These are phyloP conservation scores for Ammospiza caudacuta DNA, from an alignment of 2,113 vertebrate genomes.

Conservation along the genomic window DNA sequence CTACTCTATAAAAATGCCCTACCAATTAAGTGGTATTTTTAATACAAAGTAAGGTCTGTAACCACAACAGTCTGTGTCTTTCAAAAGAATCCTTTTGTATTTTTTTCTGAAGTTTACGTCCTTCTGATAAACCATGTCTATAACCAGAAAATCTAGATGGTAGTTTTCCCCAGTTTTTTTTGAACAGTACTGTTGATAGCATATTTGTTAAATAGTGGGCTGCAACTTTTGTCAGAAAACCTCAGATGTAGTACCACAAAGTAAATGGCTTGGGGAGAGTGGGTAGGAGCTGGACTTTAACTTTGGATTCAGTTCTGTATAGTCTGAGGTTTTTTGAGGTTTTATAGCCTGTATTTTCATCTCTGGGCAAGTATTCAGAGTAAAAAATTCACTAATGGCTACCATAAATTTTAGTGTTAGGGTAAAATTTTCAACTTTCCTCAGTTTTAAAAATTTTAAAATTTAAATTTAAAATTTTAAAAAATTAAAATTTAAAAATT, in stretches of 20 bases:
- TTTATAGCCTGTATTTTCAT: background rate
- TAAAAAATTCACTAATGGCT: background rate
- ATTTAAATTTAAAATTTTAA: no score
- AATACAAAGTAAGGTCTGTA: background rate
- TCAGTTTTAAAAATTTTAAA: background rate
- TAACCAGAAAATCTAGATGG: background rate
- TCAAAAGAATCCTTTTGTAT: background rate
- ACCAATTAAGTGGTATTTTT: background rate
- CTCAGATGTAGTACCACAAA: background rate
- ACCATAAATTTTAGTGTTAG: background rate
- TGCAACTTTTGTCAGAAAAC: background rate
- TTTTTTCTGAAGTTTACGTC: background rate
- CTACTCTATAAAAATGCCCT: background rate
- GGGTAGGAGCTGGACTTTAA: background rate
- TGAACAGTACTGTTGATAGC: background rate
- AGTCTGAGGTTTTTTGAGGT: background rate
- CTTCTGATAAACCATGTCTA: background rate
- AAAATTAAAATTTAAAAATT: no score
- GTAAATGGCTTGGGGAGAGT: background rate
- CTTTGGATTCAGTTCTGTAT: background rate
- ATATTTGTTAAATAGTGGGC: background rate
- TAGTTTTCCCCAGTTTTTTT: background rate
- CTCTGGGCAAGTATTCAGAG: background rate
- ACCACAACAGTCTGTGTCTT: background rate
- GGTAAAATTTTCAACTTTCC: background rate